phyloP scores from a whole-genome alignment of 2,797 vertebrate genomes.

The Mormyrus hasselquistii region DNA sequence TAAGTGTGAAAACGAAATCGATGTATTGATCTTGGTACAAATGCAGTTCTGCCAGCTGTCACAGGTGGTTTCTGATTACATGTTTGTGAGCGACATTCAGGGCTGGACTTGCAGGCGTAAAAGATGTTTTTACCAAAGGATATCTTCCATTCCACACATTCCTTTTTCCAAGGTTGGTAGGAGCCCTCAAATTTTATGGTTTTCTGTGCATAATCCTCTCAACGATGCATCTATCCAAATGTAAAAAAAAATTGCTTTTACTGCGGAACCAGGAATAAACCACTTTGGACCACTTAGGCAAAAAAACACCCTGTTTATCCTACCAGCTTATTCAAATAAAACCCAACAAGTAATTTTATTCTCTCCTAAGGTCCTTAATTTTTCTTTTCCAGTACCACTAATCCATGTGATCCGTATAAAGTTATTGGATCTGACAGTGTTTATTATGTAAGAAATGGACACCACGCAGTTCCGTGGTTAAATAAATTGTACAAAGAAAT shows the following conservation, averaged over 20 bases:
- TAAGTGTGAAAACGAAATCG: neutral
- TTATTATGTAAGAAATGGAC: neutral
- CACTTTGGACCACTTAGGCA: constrained; percentile 7
- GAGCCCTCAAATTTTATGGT: neutral
- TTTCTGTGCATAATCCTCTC: neutral
- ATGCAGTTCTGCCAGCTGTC: neutral
- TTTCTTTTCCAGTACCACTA: neutral
- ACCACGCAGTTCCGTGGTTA: neutral
- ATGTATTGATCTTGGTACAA: neutral
- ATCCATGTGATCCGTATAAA: neutral
- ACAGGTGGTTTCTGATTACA: neutral
- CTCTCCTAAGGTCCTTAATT: neutral
- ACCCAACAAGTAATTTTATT: constrained; percentile 4
- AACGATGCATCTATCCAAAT: neutral
- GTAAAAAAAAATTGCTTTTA: neutral
- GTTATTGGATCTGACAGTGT: neutral
- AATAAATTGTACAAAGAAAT: constrained; percentile 10
- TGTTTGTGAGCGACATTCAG: neutral
- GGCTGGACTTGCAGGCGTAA: neutral
- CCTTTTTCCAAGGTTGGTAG: neutral
- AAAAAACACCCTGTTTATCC: neutral
- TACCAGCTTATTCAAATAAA: constrained; percentile 15
- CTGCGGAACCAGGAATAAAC: neutral
- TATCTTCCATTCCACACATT: neutral
- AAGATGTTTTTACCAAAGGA: neutral